A percentile compares a stretch with the other conserved stretches of the same genome.
These are phyloP conservation scores for Chrysogorgia sp. DNA, from an alignment of 92 coral and sea anemone species.

Conservation along the genomic window DNA sequence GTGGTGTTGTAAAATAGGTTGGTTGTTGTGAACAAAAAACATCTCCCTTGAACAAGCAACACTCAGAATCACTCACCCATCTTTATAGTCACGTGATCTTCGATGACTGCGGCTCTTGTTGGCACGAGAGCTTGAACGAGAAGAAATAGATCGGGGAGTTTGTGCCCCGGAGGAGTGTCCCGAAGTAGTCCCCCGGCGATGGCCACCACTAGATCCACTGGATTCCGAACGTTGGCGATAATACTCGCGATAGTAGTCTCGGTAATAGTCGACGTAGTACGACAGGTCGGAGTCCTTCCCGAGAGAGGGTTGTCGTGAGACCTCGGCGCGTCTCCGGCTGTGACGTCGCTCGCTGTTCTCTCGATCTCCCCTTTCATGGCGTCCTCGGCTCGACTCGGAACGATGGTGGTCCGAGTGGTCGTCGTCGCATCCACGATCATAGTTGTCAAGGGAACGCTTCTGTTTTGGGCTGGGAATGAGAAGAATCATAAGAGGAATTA, in stretches of 20 bases:
- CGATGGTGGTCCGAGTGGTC: neutral
- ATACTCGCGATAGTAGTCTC: constrained; percentile 5
- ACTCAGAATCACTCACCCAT: constrained; percentile 26
- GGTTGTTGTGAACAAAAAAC: too few relatives aligned
- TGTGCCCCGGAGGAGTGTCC: constrained; percentile 32
- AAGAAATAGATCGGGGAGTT: constrained; percentile 25
- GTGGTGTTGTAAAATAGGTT: too few relatives aligned
- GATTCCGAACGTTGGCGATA: constrained; percentile 8
- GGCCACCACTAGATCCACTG: constrained; percentile 24
- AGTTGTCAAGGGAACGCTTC: neutral
- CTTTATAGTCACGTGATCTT: constrained; percentile 20
- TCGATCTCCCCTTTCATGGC: neutral
- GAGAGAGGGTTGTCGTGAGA: neutral
- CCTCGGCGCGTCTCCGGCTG: neutral
- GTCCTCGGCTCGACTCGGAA: constrained; percentile 3
- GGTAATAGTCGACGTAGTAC: constrained; percentile 12
- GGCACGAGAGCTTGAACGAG: constrained; percentile 7
- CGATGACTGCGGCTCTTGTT: neutral
- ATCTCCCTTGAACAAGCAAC: too few relatives aligned
- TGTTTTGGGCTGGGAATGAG: neutral
- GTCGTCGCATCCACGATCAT: neutral
- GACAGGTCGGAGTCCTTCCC: neutral
- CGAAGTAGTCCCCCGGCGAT: neutral
- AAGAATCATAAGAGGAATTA: neutral
- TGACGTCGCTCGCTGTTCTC: constrained; percentile 7